Conservation (phyloP, 2,113 vertebrate species). For the Promerops cafer region DNA sequence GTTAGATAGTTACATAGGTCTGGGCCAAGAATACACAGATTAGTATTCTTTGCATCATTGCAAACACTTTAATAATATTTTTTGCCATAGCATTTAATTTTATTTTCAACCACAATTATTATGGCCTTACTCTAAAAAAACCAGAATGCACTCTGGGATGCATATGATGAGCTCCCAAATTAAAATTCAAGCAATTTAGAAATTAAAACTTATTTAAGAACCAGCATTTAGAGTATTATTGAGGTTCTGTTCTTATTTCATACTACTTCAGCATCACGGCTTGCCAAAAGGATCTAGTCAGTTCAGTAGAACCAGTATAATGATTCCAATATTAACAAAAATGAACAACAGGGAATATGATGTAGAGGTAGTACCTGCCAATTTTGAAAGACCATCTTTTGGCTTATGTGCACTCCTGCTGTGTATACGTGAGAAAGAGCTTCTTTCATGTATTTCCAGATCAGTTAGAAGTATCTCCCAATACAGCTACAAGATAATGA, state of each 20-base stretch:
- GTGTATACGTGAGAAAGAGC: neutral
- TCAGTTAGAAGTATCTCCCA: neutral
- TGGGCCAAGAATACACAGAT: neutral
- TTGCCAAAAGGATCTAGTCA: neutral
- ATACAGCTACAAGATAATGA: neutral
- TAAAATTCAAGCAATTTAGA: neutral
- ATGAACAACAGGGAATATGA: neutral
- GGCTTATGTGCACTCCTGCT: neutral
- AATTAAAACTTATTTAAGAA: constrained; percentile 35
- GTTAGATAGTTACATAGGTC: neutral
- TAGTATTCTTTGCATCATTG: neutral
- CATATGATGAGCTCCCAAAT: neutral
- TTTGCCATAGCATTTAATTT: neutral
- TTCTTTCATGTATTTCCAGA: neutral
- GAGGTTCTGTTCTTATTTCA: neutral
- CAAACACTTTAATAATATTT: neutral
- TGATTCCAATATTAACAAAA: neutral
- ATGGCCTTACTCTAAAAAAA: neutral
- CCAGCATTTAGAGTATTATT: neutral
- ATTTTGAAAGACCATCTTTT: neutral
- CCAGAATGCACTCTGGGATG: neutral
- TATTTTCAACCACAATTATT: neutral
- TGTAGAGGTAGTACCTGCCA: neutral
- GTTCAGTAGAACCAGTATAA: neutral
- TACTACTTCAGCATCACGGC: neutral